Evolutionary conservation across 2,888 invertebrate genomes (phyloP).

Genomic region (Papilio gigon): DNA sequence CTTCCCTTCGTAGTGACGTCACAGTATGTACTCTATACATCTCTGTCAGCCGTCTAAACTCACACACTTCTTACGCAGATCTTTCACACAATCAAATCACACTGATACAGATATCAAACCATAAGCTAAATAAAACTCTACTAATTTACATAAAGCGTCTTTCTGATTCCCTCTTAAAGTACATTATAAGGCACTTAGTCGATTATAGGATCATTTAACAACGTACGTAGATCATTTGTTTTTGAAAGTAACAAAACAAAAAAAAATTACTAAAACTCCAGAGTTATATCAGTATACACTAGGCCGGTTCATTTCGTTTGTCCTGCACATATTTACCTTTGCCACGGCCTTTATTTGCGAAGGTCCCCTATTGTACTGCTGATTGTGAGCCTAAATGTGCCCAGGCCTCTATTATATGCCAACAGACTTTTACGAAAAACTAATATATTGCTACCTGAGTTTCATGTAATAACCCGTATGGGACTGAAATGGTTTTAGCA

Average conservation of each 20-base stretch:
- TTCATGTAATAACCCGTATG: conserved; percentile 9
- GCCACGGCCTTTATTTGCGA: conserved; percentile 45
- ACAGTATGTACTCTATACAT: too few species aligned
- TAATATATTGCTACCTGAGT: conserved; percentile 31
- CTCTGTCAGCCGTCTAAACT: too few species aligned
- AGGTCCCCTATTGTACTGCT: conserved; percentile 49
- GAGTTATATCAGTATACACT: conserved; percentile 19
- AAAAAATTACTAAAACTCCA: background rate
- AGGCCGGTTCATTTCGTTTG: conserved; percentile 24
- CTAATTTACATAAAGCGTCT: too few species aligned
- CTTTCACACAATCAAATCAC: too few species aligned
- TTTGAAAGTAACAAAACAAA: background rate
- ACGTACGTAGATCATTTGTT: too few species aligned
- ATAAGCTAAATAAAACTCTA: too few species aligned
- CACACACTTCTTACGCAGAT: too few species aligned
- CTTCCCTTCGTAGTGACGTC: too few species aligned
- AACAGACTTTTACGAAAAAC: conserved; percentile 32
- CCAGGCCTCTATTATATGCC: conserved; percentile 12
- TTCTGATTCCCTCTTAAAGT: too few species aligned
- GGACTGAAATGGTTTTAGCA: background rate
- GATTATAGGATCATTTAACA: too few species aligned
- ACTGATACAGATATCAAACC: too few species aligned
- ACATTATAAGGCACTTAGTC: too few species aligned
- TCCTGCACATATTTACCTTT: conserved; percentile 37
- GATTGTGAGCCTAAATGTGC: conserved; percentile 43